Evolutionary conservation across 2,113 vertebrate genomes (phyloP), one percentile per base, ranked within the genome.

Genomic region (Grallaria varia): DNA sequence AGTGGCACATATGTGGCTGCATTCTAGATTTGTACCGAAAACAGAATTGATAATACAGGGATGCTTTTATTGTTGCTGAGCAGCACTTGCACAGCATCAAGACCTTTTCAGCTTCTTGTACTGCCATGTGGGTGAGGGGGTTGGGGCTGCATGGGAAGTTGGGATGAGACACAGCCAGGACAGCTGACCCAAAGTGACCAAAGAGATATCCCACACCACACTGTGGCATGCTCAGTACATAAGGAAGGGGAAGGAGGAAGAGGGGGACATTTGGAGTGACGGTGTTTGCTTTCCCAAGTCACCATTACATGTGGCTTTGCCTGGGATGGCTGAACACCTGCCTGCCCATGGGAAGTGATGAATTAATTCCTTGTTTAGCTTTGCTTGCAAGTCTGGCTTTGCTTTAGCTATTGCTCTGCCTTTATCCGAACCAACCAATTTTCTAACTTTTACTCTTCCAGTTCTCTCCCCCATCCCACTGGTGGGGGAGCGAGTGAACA

Each of bases 121-220:
- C 13, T 37, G 35, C 30, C 42, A 40, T 20, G 6, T 9, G 25
- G n/a, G 30, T 49, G 49, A 72, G 30, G 20, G 20, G 58, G 5
- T 17, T 79, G 40, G n/a, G 1, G 0, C 21, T 35, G 12, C 20
- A 14, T 12, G 31, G 56, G 49, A 25, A 35, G 10, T 0, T 64
- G 66, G 40, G 49, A 72, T 49, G 30, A 49, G 24, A 56, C 1
- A 1, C 25, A 14, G 21, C 35, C 30, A 21, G 30, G 49, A 62
- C 40, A 49, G 13, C 49, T 27, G 76, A 49, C 49, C 30, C 42
- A 80, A 37, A 50, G 4, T 50, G 86, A 35, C 35, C 50, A 35
- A 27, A 80, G 58, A 25, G 31, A 4, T 22, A 5, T 31, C 49
- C n/a, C 66, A 64, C 16, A 15, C 25, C 42, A 18, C 8, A 10